These are phyloP conservation scores for pig (Sus scrofa) DNA, from an alignment of 2,113 vertebrate species.

Conservation along the genomic window DNA sequence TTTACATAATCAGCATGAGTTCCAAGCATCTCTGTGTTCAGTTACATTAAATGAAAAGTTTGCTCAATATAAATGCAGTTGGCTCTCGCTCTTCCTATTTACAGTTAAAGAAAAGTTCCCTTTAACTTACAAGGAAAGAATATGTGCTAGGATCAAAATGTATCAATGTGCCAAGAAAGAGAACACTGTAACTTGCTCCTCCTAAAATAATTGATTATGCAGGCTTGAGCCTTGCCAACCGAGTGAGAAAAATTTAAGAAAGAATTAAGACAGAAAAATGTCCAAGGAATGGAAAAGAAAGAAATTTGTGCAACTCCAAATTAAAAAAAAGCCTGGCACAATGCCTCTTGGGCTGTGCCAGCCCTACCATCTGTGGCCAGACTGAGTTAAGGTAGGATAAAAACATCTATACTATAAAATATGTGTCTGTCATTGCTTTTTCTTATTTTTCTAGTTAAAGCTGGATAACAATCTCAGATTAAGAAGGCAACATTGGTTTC, in stretches of 20 bases:
- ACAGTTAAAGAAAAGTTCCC: neutral
- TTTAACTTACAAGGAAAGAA: constrained; percentile 55
- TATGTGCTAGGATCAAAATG: constrained; percentile 14
- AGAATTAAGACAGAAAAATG: neutral
- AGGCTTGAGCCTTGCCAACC: neutral
- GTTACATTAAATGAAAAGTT: constrained; percentile 60
- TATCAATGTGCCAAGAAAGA: neutral
- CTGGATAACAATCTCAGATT: neutral
- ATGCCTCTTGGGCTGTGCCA: neutral
- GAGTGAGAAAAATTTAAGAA: neutral
- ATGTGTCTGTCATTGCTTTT: neutral
- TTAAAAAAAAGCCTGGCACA: neutral
- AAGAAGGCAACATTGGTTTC: neutral
- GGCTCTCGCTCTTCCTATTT: constrained; percentile 10
- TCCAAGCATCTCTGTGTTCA: constrained; percentile 27
- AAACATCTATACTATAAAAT: constrained; percentile 36
- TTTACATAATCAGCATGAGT: constrained; percentile 42
- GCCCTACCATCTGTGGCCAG: neutral
- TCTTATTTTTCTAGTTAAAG: neutral
- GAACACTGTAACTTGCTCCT: neutral
- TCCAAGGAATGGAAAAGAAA: neutral
- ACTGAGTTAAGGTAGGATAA: neutral
- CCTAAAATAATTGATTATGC: constrained; percentile 36
- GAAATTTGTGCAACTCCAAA: neutral
- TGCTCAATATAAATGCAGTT: constrained; percentile 30